A percentile compares a stretch with the other conserved stretches of the same genome.
Conservation (phyloP, 1,140 invertebrate species). For the Glossosoma conforme region DNA sequence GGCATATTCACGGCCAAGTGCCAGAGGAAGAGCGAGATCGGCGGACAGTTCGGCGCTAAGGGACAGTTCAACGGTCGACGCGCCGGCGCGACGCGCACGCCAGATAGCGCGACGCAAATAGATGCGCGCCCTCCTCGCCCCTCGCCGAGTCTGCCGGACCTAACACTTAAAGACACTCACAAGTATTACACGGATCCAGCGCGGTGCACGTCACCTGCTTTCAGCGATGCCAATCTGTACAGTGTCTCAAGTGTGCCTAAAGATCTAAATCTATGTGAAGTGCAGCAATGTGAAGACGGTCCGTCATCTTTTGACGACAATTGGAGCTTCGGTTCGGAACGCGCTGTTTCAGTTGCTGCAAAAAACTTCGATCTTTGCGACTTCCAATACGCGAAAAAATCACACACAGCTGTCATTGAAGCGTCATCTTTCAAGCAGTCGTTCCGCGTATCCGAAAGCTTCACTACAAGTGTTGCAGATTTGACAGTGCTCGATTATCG, state of each 20-base stretch:
- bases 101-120: constrained; percentile 33
- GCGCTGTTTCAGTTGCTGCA: constrained; percentile 36
- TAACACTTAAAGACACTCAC: constrained; percentile 14
- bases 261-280: constrained; percentile 48
- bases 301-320: constrained; percentile 27
- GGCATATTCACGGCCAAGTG: constrained; percentile 14
- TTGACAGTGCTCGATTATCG: constrained; percentile 45
- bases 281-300: constrained; percentile 14
- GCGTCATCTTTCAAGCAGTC: constrained; percentile 42
- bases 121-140: constrained; percentile 44
- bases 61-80: constrained; percentile 26
- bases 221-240: constrained; percentile 25
- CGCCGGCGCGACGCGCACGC: constrained; percentile 33
- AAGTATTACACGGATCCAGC: constrained; percentile 23
- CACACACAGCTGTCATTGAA: constrained; percentile 29
- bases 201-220: constrained; percentile 22
- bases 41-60: constrained; percentile 17
- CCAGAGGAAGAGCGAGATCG: constrained; percentile 23
- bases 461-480: constrained; percentile 47
- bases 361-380: constrained; percentile 51
- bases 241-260: constrained; percentile 41
- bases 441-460: constrained; percentile 43
- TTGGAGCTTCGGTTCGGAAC: constrained; percentile 22
- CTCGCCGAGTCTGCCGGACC: constrained; percentile 30
- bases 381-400: constrained; percentile 35